Percentiles rank a stretch among this genome's conserved stretches.
Conservation (phyloP, 2,888 invertebrate species). For the Drosophila parthenogenetica region DNA sequence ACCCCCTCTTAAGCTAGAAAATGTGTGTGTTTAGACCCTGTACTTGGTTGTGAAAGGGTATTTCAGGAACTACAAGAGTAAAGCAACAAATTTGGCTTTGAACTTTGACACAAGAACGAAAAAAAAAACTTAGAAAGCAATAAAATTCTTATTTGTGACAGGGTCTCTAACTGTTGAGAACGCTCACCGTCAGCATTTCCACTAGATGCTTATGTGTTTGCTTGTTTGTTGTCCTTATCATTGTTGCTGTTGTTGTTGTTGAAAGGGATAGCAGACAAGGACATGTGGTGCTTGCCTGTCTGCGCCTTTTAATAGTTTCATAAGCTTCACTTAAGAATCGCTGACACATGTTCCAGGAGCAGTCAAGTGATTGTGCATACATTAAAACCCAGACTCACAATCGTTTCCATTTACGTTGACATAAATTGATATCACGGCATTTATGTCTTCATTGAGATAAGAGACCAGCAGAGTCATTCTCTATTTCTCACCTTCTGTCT, state of each 20-base stretch:
- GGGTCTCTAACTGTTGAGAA: not conserved
- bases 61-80: no score
- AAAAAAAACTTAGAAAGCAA: no score
- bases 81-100: no score
- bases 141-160: not conserved
- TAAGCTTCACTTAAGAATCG: conserved; percentile 85
- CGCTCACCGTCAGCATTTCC: not conserved
- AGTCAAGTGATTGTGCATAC: conserved; percentile 80
- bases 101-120: no score
- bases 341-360: conserved; percentile 84
- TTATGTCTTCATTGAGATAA: conserved; percentile 82
- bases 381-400: conserved; percentile 55
- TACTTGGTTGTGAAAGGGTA: not conserved
- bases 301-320: conserved; percentile 83
- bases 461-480: conserved; percentile 26
- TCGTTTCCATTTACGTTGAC: conserved; percentile 81
- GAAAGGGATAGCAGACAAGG: conserved; percentile 46
- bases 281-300: conserved; percentile 40
- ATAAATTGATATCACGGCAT: conserved; percentile 82
- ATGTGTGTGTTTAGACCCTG: conserved; percentile 23
- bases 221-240: conserved; percentile 30
- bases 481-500: conserved; percentile 1
- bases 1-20: conserved; percentile 53
- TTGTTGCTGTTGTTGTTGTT: conserved; percentile 36
- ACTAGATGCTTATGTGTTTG: conserved; percentile 31